A percentile compares a stretch with the other conserved stretches of the same genome.
Conservation (phyloP, 2,797 vertebrate genomes). For the Alosa sapidissima region DNA sequence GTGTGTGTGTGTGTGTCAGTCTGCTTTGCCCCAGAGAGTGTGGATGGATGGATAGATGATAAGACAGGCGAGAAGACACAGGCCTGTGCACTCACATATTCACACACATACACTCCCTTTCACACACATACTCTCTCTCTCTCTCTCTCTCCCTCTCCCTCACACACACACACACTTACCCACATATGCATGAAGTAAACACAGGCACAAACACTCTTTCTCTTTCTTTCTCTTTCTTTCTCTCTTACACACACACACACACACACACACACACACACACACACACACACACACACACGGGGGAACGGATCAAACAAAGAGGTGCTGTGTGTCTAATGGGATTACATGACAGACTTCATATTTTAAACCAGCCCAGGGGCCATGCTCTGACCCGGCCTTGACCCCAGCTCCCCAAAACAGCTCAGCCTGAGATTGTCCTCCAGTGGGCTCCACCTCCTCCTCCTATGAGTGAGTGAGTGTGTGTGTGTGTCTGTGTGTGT, state of each 20-base stretch:
- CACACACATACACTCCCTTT: not conserved
- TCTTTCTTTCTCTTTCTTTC: not conserved
- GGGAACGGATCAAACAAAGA: conserved; percentile 60
- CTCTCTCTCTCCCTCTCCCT: not conserved
- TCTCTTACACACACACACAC: not conserved
- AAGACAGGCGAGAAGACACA: not conserved
- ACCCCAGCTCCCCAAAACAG: conserved; percentile 49
- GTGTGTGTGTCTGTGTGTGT: not conserved
- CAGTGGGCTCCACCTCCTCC: not conserved
- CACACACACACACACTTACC: conserved; percentile 12
- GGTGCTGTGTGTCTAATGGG: conserved; percentile 65
- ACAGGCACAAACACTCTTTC: not conserved
- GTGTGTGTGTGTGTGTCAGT: not conserved
- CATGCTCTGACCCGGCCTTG: conserved; percentile 57
- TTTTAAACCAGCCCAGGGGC: conserved; percentile 61
- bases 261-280: conserved; percentile 10
- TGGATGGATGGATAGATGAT: conserved; percentile 10
- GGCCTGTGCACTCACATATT: not conserved
- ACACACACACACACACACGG: conserved; percentile 26
- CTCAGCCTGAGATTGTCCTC: not conserved
- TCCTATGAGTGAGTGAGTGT: not conserved
- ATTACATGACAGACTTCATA: conserved; percentile 68
- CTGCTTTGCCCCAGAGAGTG: not conserved
- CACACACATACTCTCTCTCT: not conserved
- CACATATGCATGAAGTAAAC: not conserved